Base-by-base conservation (phyloP, 1,140 invertebrate genomes). In the Ceratosolen fusciceps region DNA sequence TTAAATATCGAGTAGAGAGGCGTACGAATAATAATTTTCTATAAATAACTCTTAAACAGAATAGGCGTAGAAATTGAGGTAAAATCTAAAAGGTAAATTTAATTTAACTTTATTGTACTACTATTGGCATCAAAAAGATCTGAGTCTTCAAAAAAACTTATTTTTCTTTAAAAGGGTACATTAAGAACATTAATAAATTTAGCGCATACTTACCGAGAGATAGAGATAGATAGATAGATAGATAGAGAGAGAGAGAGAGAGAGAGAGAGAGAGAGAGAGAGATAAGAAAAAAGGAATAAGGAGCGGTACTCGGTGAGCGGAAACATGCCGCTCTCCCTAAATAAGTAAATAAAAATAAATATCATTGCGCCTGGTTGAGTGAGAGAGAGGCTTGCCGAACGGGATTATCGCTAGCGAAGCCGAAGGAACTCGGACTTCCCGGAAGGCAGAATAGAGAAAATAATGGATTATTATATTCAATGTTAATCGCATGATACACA, bases 301-400 rank as follows among this genome's bases (percentile, higher is more conserved):
- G 16, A 37, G 60, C 60, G n/a, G 12, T 37, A 37, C 3, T 65
- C 0, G 8, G 31, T 37, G 9, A 34, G 31, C 19, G 31, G 19
- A 16, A n/a, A 37, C 16, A 65, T 16, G 7, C 26, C 16, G 29
- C 16, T 34, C 10, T 62, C 16, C 16, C 3, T 19, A 34, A 62
- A 62, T 19, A 62, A 34, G 31, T 62, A 62, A 34, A 62, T 62
- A 34, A 62, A 62, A 62, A 34, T 62, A 62, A 7, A 14, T 34
- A 4, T 34, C 12, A 19, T 12, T 62, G 12, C 1, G 16, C 12
- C 49, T 52, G 49, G 21, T 3, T 52, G 9, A 52, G 49, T 19
- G 49, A 7, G 16, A 47, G 43, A 47, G 43, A 7, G n/a, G n/a
- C 12, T 43, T 43, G 39, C 12, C 39, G 39, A 43, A 12, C 39